Base-by-base conservation (phyloP, 2,797 vertebrate genomes). In the Micromesistius poutassou region DNA sequence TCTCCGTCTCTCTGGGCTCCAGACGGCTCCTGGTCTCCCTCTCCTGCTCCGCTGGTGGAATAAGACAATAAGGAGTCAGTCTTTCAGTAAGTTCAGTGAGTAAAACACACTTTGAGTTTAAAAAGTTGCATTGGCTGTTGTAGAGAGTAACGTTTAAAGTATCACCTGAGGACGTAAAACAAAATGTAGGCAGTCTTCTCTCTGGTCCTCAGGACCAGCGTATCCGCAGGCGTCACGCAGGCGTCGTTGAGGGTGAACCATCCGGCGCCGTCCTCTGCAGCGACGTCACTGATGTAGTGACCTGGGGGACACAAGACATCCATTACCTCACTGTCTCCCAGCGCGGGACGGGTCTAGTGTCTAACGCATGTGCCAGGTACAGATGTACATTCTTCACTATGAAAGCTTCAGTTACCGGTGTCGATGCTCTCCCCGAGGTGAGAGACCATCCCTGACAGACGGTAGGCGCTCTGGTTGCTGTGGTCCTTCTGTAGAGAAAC, bases 381-480 rank as follows among this genome's bases (percentile, higher is more conserved):
- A 50, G 16, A 22, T 50, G 19, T 50, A 70, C 28, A 30, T 30
- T 30, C 13, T 10, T 7, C 30, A n/a, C 22, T 36, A 25, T 9
- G 16, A 30, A 12, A 30, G 28, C 13, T 12, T 70, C 66, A 25
- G n/a, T 30, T 70, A 70, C 25, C 66, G 1, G 7, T 70, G 66
- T 30, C 66, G 12, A 70, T 25, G 66, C 66, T 70, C 66, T 70
- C 66, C 66, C 66, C 66, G 25, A 70, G 66, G 25, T 70, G 66
- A 70, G 66, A 30, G 66, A 70, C 12, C 25, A 30, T 30, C 12
- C 66, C 66, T 70, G 9, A 25, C 13, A 30, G 66, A 70, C 9
- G 62, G 62, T 25, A 8, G 6, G n/a, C 10, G 62, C n/a, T 28
- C 25, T 68, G 62, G 9, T 68, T 16, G n/a, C 66, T 28, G 66